A percentile compares a stretch with the other conserved stretches of the same genome.
Evolutionary conservation across 2,113 vertebrate genomes (phyloP).

Genomic region (Cephalopholis sonnerati): DNA sequence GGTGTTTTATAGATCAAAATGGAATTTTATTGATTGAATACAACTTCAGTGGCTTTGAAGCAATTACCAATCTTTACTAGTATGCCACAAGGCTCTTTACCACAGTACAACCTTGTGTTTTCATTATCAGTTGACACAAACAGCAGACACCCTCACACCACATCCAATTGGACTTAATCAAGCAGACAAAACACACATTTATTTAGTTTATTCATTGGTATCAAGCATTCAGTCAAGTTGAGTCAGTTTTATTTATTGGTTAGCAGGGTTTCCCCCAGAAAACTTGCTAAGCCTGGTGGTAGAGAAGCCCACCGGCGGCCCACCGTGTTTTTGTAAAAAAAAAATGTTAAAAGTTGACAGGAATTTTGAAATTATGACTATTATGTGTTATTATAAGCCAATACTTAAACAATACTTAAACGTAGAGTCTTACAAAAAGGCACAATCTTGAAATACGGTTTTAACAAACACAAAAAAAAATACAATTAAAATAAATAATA

Average conservation of each 20-base stretch:
- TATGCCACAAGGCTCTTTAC: background rate
- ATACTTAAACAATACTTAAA: no score
- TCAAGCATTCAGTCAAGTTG: slow-evolving; percentile 8
- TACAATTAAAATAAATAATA: no score
- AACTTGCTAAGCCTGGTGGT: no score
- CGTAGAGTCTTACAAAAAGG: no score
- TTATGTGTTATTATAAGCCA: no score
- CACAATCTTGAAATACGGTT: no score
- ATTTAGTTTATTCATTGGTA: slow-evolving; percentile 3
- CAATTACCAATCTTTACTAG: slow-evolving; percentile 40
- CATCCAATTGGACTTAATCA: slow-evolving; percentile 30
- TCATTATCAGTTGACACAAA: slow-evolving; percentile 18
- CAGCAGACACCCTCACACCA: background rate
- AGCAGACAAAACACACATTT: background rate
- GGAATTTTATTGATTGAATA: slow-evolving; percentile 49
- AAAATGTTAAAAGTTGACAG: no score
- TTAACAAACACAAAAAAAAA: no score
- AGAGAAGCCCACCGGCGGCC: no score
- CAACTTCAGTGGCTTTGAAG: slow-evolving; percentile 39
- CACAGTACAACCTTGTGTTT: slow-evolving; percentile 24
- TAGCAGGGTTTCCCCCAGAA: no score
- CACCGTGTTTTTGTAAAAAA: no score
- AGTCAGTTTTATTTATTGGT: background rate
- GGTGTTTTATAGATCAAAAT: slow-evolving; percentile 42
- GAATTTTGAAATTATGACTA: no score